Evolutionary conservation across 92 coral and sea anemone genomes (phyloP).

Genomic region (Pocillopora meandrina): DNA sequence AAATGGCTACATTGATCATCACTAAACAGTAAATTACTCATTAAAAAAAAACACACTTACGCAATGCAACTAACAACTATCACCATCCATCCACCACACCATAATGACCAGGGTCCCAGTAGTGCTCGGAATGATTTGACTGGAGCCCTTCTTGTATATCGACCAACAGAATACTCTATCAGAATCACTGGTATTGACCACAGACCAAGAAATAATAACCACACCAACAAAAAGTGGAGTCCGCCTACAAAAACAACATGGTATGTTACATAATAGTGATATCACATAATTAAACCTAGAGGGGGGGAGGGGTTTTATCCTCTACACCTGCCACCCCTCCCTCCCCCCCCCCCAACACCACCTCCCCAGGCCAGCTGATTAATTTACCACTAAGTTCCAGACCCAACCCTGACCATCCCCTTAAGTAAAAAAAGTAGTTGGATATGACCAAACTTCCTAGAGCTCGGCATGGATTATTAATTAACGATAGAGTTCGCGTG

Average conservation of each 20-base stretch:
- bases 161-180: slow-evolving; percentile 82
- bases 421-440: no score
- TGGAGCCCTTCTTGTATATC: slow-evolving; percentile 73
- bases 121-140: slow-evolving; percentile 76
- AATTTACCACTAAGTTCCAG: no score
- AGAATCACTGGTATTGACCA: slow-evolving; percentile 86
- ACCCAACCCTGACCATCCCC: no score
- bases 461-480: no score
- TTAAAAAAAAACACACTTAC: slow-evolving; percentile 35
- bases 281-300: no score
- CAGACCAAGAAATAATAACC: slow-evolving; percentile 67
- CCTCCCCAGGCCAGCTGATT: not conserved
- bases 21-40: no score
- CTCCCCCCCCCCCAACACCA: not conserved
- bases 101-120: slow-evolving; percentile 79
- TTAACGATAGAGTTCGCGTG: no score
- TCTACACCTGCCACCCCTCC: no score
- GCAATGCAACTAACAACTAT: slow-evolving; percentile 57
- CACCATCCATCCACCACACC: slow-evolving; percentile 94
- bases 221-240: slow-evolving; percentile 77
- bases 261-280: no score
- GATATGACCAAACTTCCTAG: no score
- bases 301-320: no score
- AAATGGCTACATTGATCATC: no score
- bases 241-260: slow-evolving; percentile 45